Percentiles rank a stretch among this genome's conserved stretches.
Conservation (phyloP, 2,888 invertebrate species). For the Temnothorax unifasciatus region DNA sequence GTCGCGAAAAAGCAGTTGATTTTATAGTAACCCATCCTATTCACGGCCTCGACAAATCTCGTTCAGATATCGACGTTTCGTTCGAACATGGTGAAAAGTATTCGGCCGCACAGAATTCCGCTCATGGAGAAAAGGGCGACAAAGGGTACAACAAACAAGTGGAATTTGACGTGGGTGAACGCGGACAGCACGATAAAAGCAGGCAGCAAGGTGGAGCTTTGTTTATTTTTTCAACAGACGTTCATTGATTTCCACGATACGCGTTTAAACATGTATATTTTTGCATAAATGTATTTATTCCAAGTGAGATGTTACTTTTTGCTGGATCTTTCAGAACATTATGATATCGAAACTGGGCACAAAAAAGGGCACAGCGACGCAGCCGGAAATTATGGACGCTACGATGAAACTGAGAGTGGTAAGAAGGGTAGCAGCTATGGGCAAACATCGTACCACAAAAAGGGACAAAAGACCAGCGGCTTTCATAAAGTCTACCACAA, state of each 20-base stretch:
- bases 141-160: constrained; percentile 88
- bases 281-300: background rate
- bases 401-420: constrained; percentile 87
- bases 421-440: constrained; percentile 88
- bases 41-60: constrained; percentile 11
- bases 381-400: constrained; percentile 88
- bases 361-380: constrained; percentile 88
- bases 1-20: constrained; percentile 29
- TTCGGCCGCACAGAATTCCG: constrained; percentile 86
- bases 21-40: constrained; percentile 27
- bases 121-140: constrained; percentile 88
- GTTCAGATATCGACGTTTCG: constrained; percentile 16
- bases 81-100: constrained; percentile 85
- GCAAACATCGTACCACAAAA: constrained; percentile 89
- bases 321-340: constrained; percentile 84
- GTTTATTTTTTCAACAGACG: constrained; percentile 1
- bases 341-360: constrained; percentile 87
- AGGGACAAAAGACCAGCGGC: constrained; percentile 91
- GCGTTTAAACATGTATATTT: constrained; percentile 16
- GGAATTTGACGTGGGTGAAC: constrained; percentile 88
- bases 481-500: constrained; percentile 92
- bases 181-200: constrained; percentile 88
- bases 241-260: constrained; percentile 19
- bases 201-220: constrained; percentile 84
- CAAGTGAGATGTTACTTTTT: constrained; percentile 5